Evolutionary conservation across 2,113 vertebrate species (phyloP).

Genomic region (Semnopithecus entellus): DNA sequence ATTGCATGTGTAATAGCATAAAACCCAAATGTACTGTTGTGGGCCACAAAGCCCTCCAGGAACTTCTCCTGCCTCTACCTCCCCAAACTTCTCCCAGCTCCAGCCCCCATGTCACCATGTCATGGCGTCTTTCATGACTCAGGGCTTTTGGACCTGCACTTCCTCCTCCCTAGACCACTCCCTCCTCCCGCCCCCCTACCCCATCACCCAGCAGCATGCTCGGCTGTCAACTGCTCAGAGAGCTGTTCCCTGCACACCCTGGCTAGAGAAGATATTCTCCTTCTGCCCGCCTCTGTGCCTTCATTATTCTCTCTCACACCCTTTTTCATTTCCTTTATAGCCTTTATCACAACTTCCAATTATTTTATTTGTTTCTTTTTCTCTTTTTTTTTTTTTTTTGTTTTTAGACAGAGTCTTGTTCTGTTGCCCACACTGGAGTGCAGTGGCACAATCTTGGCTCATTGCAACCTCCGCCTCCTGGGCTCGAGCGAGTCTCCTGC

Average conservation of each 20-base stretch:
- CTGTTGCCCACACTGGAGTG: no score
- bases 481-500: no score
- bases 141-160: neutral
- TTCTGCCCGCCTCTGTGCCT: neutral
- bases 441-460: no score
- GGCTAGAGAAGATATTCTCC: neutral
- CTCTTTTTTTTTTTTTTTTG: no score
- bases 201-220: no score
- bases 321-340: neutral
- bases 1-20: neutral
- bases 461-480: no score
- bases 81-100: neutral
- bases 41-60: fast-evolving
- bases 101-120: neutral
- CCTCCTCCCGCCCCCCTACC: fast-evolving
- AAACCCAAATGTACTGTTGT: neutral
- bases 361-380: neutral
- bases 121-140: neutral
- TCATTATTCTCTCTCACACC: neutral
- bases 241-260: neutral
- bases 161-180: neutral
- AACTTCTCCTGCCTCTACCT: neutral
- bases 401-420: no score
- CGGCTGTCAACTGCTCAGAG: no score
- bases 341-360: neutral